phyloP scores from a whole-genome alignment of 2,797 vertebrate species.

The Cirrhinus molitorella region DNA sequence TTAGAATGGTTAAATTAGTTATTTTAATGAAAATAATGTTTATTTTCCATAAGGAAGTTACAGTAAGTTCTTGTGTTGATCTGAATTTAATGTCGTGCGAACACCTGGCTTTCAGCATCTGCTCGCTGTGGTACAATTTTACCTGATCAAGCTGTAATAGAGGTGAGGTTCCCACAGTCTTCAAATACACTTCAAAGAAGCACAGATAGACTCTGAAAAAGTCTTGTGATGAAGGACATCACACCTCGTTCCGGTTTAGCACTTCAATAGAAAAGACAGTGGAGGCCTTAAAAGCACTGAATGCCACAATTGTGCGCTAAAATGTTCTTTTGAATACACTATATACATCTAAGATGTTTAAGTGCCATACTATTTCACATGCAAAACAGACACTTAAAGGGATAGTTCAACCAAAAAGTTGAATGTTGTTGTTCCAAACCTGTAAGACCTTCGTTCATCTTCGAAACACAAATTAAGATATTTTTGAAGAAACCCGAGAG shows the following conservation, averaged over 20 bases:
- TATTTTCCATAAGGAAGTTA: not conserved
- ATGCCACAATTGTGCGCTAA: not conserved
- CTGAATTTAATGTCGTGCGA: not conserved
- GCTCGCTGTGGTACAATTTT: not conserved
- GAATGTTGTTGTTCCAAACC: no score
- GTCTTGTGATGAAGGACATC: constrained; percentile 15
- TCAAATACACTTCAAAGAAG: constrained; percentile 33
- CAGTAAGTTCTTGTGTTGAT: not conserved
- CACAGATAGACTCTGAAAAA: constrained; percentile 12
- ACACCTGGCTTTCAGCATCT: constrained; percentile 18
- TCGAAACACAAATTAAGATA: no score
- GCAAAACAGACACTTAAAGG: not conserved
- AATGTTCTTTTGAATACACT: not conserved
- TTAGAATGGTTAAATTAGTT: not conserved
- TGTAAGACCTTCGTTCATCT: no score
- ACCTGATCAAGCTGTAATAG: not conserved
- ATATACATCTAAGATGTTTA: not conserved
- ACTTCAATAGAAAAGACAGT: not conserved
- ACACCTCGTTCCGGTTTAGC: not conserved
- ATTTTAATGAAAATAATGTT: not conserved
- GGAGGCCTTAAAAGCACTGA: not conserved
- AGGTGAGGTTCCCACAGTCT: not conserved
- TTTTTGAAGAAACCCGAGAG: no score
- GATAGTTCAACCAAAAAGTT: no score
- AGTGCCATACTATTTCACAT: not conserved